Evolutionary conservation across 2,888 invertebrate species (phyloP), one percentile per base, ranked within the genome.

Genomic region (Emmelina monodactyla): DNA sequence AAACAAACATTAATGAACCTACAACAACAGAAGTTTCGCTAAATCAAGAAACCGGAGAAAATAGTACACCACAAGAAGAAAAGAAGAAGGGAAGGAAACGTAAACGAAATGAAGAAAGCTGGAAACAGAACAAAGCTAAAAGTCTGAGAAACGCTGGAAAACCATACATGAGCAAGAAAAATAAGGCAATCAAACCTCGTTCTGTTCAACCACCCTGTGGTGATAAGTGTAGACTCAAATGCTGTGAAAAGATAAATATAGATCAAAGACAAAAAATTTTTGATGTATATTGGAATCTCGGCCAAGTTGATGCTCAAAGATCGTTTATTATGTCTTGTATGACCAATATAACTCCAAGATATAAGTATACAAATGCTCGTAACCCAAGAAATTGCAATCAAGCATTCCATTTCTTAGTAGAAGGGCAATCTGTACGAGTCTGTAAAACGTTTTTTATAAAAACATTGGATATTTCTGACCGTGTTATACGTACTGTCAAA

Each of bases 251-350:
- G 19, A 38, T 42, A 34, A 31, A 22, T 28, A 22, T 25, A 25
- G 25, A 25, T 25, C 25, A 25, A 25, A 25, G 4, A 25, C 25
- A 29, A 19, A 19, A 16, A 29, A 34, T 29, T 34, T 29, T 34
- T 32, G 9, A 36, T 28, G 28, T 11, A 16, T 36, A 28, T 36
- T 36, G 36, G 36, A 16, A 36, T 22, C 11, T 36, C 3, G 32
- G 32, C 25, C 25, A 25, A 11, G 25, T 25, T 25, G n/a, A 25
- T 16, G 16, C 31, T 9, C 40, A 43, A 32, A 31, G 42, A 33
- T 39, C 37, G 10, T 45, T 37, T 41, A 45, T 43, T 32, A 31
- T 33, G 39, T 42, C 40, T 28, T 45, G 45, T 37, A 35, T 43
- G 35, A 39, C 42, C 32, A 22, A 34, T 38, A 39, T 40, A 29